Conservation (phyloP, 2,888 invertebrate genomes). For the Callimorpha dominula region DNA sequence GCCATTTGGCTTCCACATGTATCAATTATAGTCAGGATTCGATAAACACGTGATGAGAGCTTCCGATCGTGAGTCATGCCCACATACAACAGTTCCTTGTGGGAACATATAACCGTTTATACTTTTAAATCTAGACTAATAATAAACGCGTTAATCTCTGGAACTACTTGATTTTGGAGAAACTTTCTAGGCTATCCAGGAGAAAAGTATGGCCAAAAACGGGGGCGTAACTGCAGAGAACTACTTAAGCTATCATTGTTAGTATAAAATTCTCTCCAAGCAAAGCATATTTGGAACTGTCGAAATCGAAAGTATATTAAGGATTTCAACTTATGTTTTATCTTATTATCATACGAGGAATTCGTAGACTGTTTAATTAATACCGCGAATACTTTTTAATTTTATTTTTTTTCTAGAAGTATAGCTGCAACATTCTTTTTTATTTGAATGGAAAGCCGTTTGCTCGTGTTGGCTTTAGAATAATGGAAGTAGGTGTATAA, state of each 20-base stretch:
- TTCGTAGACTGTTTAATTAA: background rate
- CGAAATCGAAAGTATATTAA: background rate
- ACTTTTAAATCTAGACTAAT: background rate
- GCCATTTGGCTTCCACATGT: conserved; percentile 31
- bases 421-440: conserved; percentile 27
- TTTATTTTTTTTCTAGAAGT: background rate
- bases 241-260: background rate
- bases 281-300: background rate
- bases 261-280: background rate
- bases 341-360: background rate
- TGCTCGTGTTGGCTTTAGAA: conserved; percentile 39
- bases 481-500: conserved; percentile 10
- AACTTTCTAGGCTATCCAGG: background rate
- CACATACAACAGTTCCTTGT: conserved; percentile 35
- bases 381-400: background rate
- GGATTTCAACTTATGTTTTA: background rate
- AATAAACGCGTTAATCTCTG: background rate
- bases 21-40: conserved; percentile 39
- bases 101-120: conserved; percentile 41
- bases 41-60: conserved; percentile 34
- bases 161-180: background rate
- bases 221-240: background rate
- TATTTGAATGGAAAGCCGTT: conserved; percentile 39
- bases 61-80: conserved; percentile 52
- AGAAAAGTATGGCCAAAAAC: background rate